phyloP scores from a whole-genome alignment of 2,888 invertebrate genomes.

The Andricus quercusramuli region DNA sequence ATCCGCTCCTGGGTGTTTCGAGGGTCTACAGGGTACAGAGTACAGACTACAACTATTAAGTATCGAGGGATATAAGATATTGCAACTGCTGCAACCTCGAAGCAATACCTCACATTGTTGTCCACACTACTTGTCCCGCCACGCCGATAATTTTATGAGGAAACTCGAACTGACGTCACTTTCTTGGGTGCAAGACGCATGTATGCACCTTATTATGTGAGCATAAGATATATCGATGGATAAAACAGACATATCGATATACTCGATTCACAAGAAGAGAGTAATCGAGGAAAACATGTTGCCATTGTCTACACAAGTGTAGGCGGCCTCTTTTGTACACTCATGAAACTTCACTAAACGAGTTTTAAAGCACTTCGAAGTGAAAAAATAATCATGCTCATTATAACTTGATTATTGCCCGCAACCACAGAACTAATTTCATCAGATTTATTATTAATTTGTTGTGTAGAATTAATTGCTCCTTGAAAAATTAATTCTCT shows the following conservation, averaged over 20 bases:
- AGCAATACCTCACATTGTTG: conserved; percentile 8
- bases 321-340: not conserved
- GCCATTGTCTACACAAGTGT: not conserved
- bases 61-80: not conserved
- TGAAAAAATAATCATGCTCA: no score
- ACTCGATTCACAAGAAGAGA: not conserved
- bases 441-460: no score
- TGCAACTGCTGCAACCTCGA: not conserved
- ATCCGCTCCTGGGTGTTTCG: not conserved
- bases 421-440: no score
- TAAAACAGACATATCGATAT: not conserved
- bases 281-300: not conserved
- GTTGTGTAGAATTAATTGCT: no score
- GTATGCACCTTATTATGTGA: not conserved
- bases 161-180: conserved; percentile 44
- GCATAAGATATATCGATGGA: not conserved
- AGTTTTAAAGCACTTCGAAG: no score
- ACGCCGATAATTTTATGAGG: conserved; percentile 51
- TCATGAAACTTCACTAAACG: not conserved
- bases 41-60: not conserved
- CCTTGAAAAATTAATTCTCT: no score
- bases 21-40: not conserved
- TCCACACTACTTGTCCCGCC: conserved; percentile 43
- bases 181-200: not conserved
- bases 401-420: no score